Conservation (phyloP, 2,797 vertebrate species). For the Macrochelys suwanniensis region DNA sequence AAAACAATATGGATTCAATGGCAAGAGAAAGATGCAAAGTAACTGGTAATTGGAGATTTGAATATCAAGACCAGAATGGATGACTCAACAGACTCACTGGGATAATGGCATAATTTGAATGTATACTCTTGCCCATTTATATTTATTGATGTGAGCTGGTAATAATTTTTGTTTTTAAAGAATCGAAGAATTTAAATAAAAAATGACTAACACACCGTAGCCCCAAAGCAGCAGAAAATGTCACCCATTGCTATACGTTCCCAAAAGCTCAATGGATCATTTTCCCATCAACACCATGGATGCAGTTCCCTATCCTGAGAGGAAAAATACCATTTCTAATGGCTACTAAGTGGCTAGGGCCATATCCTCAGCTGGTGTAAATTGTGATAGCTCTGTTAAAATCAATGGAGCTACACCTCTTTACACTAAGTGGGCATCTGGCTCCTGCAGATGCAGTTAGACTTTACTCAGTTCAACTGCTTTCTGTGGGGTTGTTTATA, state of each 20-base stretch:
- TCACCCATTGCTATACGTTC: neutral
- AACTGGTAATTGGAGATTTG: neutral
- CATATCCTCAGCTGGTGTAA: neutral
- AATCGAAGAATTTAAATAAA: neutral
- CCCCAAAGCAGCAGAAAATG: neutral
- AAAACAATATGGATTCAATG: neutral
- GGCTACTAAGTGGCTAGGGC: neutral
- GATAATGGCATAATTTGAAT: neutral
- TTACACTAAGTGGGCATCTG: neutral
- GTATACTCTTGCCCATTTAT: neutral
- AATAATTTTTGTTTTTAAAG: conserved; percentile 18
- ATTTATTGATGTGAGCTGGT: neutral
- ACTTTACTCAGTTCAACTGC: neutral
- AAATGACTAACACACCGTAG: neutral
- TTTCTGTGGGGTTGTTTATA: neutral
- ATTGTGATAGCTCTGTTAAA: neutral
- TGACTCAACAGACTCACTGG: neutral
- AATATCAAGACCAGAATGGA: conserved; percentile 11
- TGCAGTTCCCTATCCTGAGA: neutral
- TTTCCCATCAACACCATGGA: neutral
- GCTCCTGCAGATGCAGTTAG: neutral
- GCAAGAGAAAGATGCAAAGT: neutral
- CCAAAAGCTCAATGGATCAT: neutral
- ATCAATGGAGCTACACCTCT: neutral
- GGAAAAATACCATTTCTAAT: neutral